Base-by-base conservation (phyloP, 2,797 vertebrate species). In the Morus bassanus region DNA sequence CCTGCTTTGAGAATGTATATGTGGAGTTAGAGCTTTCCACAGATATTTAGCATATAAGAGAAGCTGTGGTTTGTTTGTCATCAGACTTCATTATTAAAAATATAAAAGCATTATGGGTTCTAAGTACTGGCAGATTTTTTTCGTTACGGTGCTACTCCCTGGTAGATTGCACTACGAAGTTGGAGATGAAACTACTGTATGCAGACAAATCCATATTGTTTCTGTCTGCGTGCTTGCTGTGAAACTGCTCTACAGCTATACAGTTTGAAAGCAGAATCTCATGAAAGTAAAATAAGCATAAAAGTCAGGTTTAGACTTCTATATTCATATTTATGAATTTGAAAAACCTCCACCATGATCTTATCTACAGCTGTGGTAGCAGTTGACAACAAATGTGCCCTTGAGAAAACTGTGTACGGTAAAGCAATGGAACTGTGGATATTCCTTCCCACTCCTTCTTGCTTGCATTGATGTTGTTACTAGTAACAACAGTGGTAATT, bases 301-400 rank as follows among this genome's bases (percentile, higher is more conserved):
- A 96, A 97, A 97, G 88, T 87, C 92, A 96, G 96, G 86, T 96
- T 93, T 96, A 88, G 95, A 82, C 90, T 97, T 96, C 88, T 88
- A 84, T 94, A 95, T 96, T 93, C 74, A 97, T 97, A 97, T 97
- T 97, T 97, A 97, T 97, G 96, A 97, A 97, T 97, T 91, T 96
- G 94, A 96, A 97, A 97, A 97, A 81, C 95, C 88, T 96, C 95
- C 68, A 24, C 95, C 87, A 96, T 94, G 95, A 96, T 96, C 95
- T 97, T 97, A 96, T 96, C 88, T 86, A 67, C 74, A 92, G 69
- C 82, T 95, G 91, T 96, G 80, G 83, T 94, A 93, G 91, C 89
- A 93, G 93, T 46, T 97, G 96, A 96, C 88, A 97, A 97, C 95
- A 96, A 97, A 88, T 93, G 54, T 97, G 93, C 95, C 89, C 96